phyloP scores from a whole-genome alignment of 2,797 vertebrate genomes.

The Pteronotus mesoamericanus region DNA sequence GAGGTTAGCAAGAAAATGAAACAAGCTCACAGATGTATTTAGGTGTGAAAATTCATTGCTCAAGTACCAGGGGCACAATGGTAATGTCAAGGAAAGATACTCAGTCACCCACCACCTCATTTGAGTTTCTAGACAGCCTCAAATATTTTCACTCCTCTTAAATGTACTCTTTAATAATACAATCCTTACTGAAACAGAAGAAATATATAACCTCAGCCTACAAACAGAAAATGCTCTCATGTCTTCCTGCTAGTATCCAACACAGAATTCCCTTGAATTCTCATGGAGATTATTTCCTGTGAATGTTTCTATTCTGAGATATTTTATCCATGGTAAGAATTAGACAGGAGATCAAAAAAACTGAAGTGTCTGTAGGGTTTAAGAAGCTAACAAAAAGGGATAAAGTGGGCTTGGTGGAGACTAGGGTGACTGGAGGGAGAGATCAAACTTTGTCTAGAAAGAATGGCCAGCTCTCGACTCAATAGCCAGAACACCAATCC shows the following conservation, averaged over 20 bases:
- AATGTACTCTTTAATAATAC: conserved; percentile 4
- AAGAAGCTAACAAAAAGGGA: neutral
- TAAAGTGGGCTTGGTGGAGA: neutral
- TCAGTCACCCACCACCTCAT: neutral
- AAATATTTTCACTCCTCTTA: neutral
- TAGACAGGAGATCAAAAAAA: neutral
- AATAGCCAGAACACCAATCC: neutral
- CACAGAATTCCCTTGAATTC: neutral
- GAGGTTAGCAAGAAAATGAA: conserved; percentile 8
- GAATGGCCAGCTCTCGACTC: neutral
- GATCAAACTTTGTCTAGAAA: neutral
- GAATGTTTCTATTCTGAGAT: neutral
- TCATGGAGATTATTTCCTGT: neutral
- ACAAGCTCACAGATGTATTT: neutral
- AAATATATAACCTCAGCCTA: neutral
- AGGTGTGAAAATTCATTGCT: neutral
- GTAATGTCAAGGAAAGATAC: neutral
- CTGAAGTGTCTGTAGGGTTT: neutral
- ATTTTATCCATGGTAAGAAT: neutral
- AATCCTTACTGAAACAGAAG: neutral
- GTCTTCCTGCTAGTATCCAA: neutral
- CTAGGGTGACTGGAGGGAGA: neutral
- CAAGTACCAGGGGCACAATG: neutral
- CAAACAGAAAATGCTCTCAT: neutral
- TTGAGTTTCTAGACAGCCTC: neutral